Evolutionary conservation across 2,113 vertebrate species (phyloP), one percentile per base, ranked within the genome.

Genomic region (Gila orcuttii): DNA sequence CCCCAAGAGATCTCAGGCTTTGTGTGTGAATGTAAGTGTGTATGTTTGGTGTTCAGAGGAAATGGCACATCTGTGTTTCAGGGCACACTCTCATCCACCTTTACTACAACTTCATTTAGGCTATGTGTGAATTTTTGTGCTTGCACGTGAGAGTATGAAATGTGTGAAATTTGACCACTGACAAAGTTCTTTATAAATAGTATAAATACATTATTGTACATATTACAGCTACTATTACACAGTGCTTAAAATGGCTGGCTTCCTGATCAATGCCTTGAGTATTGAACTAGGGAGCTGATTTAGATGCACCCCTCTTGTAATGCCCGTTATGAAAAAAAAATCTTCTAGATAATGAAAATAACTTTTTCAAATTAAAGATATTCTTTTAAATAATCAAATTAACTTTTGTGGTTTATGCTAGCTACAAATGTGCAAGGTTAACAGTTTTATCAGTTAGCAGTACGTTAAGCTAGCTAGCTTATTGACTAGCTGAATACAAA

Each of bases 1-100:
- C 74, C 50, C 25, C 88, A 50, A 78, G 86, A 86, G 57, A 64
- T 68, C 8, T 76, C 64, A 28, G 11, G 11, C 31, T 86, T 73
- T 69, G 71, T 60, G 31, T 66, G 36, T 42, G 59, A 75, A 64
- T 75, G 47, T 82, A 77, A 36, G 52, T 59, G 36, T 57, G 33
- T 59, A 78, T 33, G 60, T 82, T 47, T 31, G 45, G 77, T 66
- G 47, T 21, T 85, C 71, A 59, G 64, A 52, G 55, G 39, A 82
- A 80, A 78, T 36, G 78, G 52, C 55, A 19, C n/a, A 36, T 78
- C 45, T 80, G 36, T 74, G 17, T 57, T 31, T 78, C 31, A 80
- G 25, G 69, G 23, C 28, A 68, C 75, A 52, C 50, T 62, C 28
- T 15, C 9, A 57, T 15, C 45, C 84, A 71, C 12, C 11, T 52